Percentiles rank a stretch among this genome's conserved stretches.
phyloP scores from a whole-genome alignment of 2,888 invertebrate genomes.

The Gryllus longicercus region DNA sequence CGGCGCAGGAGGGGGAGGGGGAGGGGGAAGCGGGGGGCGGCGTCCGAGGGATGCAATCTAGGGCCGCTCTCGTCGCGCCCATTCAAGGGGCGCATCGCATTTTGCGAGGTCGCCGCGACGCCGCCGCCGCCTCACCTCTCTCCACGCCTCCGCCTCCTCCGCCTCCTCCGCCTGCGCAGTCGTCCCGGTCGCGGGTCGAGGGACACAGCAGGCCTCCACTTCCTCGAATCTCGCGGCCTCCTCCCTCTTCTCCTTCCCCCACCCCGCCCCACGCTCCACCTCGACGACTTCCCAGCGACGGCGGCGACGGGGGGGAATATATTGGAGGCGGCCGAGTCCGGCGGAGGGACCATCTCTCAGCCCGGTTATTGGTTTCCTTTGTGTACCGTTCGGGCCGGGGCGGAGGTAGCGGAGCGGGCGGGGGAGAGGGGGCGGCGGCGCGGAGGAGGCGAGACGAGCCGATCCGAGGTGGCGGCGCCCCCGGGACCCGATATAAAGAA shows the following conservation, averaged over 20 bases:
- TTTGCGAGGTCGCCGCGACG: background rate
- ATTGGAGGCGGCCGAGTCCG: constrained; percentile 10
- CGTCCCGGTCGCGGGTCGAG: background rate
- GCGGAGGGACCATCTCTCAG: constrained; percentile 9
- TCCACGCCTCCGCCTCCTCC: background rate
- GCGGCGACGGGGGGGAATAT: background rate
- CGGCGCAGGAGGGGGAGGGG: background rate
- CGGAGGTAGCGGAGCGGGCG: background rate
- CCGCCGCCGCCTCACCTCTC: background rate
- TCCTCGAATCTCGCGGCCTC: background rate
- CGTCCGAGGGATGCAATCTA: constrained; percentile 2
- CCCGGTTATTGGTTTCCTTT: background rate
- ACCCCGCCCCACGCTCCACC: background rate
- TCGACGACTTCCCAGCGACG: background rate
- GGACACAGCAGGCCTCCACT: background rate
- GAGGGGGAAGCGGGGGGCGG: background rate
- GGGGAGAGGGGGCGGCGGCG: background rate
- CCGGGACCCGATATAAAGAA: constrained; percentile 17
- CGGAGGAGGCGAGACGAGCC: background rate
- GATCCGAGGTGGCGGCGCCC: background rate
- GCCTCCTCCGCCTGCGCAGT: background rate
- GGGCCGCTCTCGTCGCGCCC: background rate
- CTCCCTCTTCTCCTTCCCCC: background rate
- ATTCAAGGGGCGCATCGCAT: constrained; percentile 17
- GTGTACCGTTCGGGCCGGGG: background rate